Conservation (phyloP, 2,888 invertebrate species). For the Brachyopa scutellaris region DNA sequence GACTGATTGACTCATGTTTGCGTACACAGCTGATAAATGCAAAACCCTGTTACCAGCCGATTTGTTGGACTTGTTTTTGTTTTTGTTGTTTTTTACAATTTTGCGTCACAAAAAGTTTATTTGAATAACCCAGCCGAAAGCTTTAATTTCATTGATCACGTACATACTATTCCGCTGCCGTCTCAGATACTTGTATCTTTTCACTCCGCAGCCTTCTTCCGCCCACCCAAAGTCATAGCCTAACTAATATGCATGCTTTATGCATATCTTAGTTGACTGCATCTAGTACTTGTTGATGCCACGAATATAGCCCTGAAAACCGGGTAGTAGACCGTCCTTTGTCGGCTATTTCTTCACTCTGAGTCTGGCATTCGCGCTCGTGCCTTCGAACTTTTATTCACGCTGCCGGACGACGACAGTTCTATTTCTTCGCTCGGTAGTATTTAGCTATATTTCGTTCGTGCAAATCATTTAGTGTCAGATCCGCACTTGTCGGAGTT, state of each 20-base stretch:
- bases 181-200: background rate
- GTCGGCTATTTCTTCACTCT: constrained; percentile 16
- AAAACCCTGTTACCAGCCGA: background rate
- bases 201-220: background rate
- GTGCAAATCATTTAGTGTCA: constrained; percentile 76
- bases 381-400: constrained; percentile 12
- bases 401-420: constrained; percentile 14
- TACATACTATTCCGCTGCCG: background rate
- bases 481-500: constrained; percentile 77
- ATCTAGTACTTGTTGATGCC: constrained; percentile 7
- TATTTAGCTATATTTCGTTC: constrained; percentile 56
- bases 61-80: constrained; percentile 17
- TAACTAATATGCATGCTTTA: no score
- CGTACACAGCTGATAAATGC: constrained; percentile 40
- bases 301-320: constrained; percentile 40
- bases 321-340: background rate
- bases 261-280: constrained; percentile 8
- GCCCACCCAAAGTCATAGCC: no score
- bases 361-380: constrained; percentile 3
- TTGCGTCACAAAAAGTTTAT: constrained; percentile 54
- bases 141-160: constrained; percentile 41
- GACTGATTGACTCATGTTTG: constrained; percentile 1
- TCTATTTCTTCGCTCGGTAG: constrained; percentile 34
- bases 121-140: constrained; percentile 9
- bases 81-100: background rate